These are phyloP conservation scores for Lochmaea crataegi DNA, from an alignment of 2,888 invertebrate species.

Conservation along the genomic window DNA sequence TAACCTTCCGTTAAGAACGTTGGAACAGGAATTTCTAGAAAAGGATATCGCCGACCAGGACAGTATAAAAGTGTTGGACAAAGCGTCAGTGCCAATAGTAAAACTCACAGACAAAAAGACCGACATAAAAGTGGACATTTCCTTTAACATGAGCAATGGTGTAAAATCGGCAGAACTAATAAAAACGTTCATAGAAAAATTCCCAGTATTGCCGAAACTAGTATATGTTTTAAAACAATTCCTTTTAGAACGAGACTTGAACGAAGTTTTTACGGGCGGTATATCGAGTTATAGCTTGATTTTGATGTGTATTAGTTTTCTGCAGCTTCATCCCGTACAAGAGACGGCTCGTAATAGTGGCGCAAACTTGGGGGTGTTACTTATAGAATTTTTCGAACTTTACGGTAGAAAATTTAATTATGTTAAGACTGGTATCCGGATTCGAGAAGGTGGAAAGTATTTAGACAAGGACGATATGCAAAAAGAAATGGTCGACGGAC, in stretches of 20 bases:
- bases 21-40: constrained; percentile 90
- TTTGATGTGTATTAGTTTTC: constrained; percentile 97
- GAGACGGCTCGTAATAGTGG: constrained; percentile 70
- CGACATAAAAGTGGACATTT: constrained; percentile 96
- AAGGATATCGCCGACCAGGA: constrained; percentile 90
- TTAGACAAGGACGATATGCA: constrained; percentile 94
- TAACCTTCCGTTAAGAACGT: constrained; percentile 87
- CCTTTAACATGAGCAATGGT: constrained; percentile 98
- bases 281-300: constrained; percentile 99
- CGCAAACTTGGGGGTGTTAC: constrained; percentile 89
- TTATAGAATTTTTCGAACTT: constrained; percentile 97
- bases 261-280: constrained; percentile 99
- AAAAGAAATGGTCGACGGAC: constrained; percentile 93
- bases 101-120: constrained; percentile 86
- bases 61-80: constrained; percentile 95
- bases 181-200: constrained; percentile 88
- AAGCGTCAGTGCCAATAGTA: constrained; percentile 98
- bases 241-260: constrained; percentile 95
- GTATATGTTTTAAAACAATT: constrained; percentile 99
- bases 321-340: constrained; percentile 90
- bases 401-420: constrained; percentile 98
- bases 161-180: constrained; percentile 97
- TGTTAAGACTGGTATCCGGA: constrained; percentile 91
- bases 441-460: constrained; percentile 93
- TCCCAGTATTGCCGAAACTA: constrained; percentile 91